These are phyloP conservation scores for Petrocephalus microphthalmus DNA, from an alignment of 2,113 vertebrate genomes.

Conservation along the genomic window DNA sequence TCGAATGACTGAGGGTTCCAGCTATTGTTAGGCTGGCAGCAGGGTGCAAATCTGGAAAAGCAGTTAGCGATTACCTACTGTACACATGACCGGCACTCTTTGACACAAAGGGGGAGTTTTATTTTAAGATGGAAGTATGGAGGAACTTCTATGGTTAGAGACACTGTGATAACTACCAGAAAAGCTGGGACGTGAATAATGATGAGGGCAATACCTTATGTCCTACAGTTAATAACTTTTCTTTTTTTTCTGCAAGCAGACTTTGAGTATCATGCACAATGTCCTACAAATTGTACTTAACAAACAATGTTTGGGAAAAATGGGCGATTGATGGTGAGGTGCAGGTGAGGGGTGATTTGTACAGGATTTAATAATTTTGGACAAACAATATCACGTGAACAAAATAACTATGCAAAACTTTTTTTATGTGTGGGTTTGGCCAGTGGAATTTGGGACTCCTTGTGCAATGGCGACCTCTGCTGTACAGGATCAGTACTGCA, in stretches of 20 bases:
- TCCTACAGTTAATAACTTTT: not conserved
- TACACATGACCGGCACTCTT: not conserved
- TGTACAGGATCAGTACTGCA: slow-evolving; percentile 3
- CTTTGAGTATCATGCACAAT: not conserved
- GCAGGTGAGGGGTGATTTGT: not conserved
- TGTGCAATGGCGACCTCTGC: slow-evolving; percentile 12
- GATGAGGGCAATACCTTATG: not conserved
- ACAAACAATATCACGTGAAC: not conserved
- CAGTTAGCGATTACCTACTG: not conserved
- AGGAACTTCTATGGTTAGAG: not conserved
- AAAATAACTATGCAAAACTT: not conserved
- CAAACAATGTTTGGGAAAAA: not conserved
- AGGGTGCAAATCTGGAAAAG: not conserved
- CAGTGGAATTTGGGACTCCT: not conserved
- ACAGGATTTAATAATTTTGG: not conserved
- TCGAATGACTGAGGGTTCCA: not conserved
- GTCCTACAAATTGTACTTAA: not conserved
- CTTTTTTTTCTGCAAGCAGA: not conserved
- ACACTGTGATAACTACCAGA: not conserved
- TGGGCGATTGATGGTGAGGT: not conserved
- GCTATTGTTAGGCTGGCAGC: not conserved
- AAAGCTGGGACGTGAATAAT: not conserved
- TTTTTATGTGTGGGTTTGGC: not conserved
- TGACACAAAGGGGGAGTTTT: not conserved
- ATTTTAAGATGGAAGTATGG: not conserved